phyloP scores from a whole-genome alignment of 2,113 vertebrate genomes.

The Poecile atricapillus region DNA sequence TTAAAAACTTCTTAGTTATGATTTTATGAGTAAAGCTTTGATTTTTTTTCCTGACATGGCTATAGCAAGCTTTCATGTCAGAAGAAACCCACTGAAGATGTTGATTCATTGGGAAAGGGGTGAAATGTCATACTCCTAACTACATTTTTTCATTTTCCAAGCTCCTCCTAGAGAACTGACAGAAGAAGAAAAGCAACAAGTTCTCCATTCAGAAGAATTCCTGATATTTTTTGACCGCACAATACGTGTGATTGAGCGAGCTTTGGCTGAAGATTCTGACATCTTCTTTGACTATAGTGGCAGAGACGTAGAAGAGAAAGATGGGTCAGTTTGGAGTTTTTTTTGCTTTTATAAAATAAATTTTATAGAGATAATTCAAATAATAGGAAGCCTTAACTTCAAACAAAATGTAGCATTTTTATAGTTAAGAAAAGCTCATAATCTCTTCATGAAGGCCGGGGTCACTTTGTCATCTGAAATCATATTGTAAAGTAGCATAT shows the following conservation, averaged over 20 bases:
- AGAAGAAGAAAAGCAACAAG: slow-evolving; percentile 95
- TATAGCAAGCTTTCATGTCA: not conserved
- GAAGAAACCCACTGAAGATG: not conserved
- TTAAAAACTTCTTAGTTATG: slow-evolving; percentile 20
- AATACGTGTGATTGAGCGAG: slow-evolving; percentile 93
- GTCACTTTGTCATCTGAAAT: not conserved
- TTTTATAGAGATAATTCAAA: not conserved
- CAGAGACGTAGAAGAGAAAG: slow-evolving; percentile 90
- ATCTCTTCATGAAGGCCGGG: not conserved
- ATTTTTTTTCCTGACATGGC: not conserved
- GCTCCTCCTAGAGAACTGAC: slow-evolving; percentile 89
- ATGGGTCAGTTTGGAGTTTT: slow-evolving; percentile 78
- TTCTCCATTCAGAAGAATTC: slow-evolving; percentile 94
- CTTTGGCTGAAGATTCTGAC: slow-evolving; percentile 89
- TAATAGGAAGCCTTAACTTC: not conserved
- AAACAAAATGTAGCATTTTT: not conserved
- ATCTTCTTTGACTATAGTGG: slow-evolving; percentile 98
- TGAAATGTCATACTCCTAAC: slow-evolving; percentile 35
- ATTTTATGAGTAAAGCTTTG: slow-evolving; percentile 37
- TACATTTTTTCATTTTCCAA: slow-evolving; percentile 52
- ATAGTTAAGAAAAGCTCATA: not conserved
- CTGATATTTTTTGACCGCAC: slow-evolving; percentile 96
- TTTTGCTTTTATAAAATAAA: not conserved
- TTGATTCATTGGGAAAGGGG: slow-evolving; percentile 38
- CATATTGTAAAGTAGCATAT: not conserved